phyloP scores from a whole-genome alignment of 2,888 invertebrate species.

The Deroplatys truncata region DNA sequence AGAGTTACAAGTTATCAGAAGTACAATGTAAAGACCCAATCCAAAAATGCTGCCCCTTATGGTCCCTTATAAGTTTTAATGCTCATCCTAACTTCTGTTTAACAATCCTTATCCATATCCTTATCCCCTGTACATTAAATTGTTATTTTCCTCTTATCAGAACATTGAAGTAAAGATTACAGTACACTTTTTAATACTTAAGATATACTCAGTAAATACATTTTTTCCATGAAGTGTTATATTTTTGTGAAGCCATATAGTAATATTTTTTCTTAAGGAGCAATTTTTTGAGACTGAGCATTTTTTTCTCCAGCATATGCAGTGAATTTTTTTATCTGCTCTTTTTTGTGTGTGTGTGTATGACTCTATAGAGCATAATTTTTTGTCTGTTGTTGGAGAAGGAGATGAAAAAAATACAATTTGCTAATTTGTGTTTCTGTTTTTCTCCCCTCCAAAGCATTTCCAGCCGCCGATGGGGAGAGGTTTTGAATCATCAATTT shows the following conservation, averaged over 20 bases:
- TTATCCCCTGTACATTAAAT: neutral
- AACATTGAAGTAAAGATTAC: conserved; percentile 15
- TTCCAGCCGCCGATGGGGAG: conserved; percentile 46
- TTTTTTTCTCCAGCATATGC: conserved; percentile 17
- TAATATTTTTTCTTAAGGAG: neutral
- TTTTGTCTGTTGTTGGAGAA: conserved; percentile 14
- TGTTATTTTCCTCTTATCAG: conserved; percentile 12
- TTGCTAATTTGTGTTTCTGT: conserved; percentile 43
- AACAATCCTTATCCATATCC: neutral
- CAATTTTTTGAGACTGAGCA: neutral
- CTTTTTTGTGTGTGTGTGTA: conserved; percentile 32
- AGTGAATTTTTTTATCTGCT: conserved; percentile 26
- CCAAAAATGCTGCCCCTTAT: conserved; percentile 2
- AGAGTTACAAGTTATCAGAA: neutral
- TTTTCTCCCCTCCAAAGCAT: conserved; percentile 43
- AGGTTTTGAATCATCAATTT: conserved; percentile 41
- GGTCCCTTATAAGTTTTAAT: neutral
- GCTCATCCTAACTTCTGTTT: neutral
- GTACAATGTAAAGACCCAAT: conserved; percentile 8
- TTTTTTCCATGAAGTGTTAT: conserved; percentile 6
- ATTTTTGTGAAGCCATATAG: neutral
- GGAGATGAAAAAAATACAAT: conserved; percentile 9
- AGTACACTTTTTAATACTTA: conserved; percentile 12
- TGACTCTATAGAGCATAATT: conserved; percentile 13
- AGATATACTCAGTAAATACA: neutral